A percentile compares a stretch with the other conserved stretches of the same genome.
Conservation (phyloP, 2,888 invertebrate species). For the Thalpophila matura region DNA sequence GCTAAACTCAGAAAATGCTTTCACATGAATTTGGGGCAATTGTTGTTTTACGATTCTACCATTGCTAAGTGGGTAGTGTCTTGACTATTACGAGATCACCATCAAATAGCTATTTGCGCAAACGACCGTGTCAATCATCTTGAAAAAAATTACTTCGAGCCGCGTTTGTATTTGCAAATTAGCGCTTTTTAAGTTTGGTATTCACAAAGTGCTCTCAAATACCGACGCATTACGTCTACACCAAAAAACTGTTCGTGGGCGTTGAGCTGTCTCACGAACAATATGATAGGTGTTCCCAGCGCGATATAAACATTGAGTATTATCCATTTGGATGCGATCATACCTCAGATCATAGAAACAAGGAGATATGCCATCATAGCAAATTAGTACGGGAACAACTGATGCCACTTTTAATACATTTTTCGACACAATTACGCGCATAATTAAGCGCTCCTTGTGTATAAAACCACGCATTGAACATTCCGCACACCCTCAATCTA, state of each 20-base stretch:
- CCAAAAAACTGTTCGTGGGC: slow-evolving; percentile 41
- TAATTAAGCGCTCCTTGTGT: no score
- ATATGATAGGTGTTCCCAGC: slow-evolving; percentile 58
- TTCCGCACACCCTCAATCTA: no score
- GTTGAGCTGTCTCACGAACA: slow-evolving; percentile 36
- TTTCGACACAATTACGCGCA: no score
- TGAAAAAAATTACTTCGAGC: not conserved
- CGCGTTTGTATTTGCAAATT: slow-evolving; percentile 19
- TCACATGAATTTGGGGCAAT: not conserved
- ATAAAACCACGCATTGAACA: no score
- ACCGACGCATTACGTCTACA: slow-evolving; percentile 25
- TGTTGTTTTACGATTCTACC: not conserved
- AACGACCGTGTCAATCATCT: not conserved
- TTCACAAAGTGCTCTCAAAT: slow-evolving; percentile 16
- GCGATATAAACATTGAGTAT: slow-evolving; percentile 58
- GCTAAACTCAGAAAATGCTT: not conserved
- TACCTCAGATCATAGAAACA: no score
- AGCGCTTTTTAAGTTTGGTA: slow-evolving; percentile 20
- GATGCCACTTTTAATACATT: no score
- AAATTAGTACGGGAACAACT: no score
- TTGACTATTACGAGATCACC: not conserved
- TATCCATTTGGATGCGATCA: slow-evolving; percentile 53
- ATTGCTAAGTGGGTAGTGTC: not conserved
- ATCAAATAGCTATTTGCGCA: slow-evolving; percentile 8
- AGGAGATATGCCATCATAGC: no score